Evolutionary conservation across 2,113 vertebrate genomes (phyloP), one percentile per base, ranked within the genome.

Genomic region (Oryzias javanicus): DNA sequence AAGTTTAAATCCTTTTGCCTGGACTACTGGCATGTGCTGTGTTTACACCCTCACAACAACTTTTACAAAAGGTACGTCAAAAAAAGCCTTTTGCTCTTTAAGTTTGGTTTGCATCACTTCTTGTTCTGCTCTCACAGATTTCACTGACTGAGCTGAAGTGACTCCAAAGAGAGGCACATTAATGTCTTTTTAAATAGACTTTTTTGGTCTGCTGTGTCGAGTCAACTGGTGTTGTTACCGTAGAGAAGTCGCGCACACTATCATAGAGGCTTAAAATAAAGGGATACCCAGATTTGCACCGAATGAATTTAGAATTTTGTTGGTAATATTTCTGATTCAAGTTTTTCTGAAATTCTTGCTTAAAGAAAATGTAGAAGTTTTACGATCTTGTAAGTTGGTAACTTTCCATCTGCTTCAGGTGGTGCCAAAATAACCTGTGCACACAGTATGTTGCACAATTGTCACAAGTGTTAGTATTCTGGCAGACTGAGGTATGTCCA

Each of bases 11-110:
- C 96, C 25, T 94, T 98, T 76, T 99, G 97, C 89, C 89, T 98
- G 91, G 97, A 98, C 93, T 98, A 98, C 80, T 98, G 96, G 96
- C 96, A 97, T 79, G 94, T 98, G 76, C 89, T 98, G 69, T 99
- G 97, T 85, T 88, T 98, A 64, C 95, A 98, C 85, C 96, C 96
- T 6, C 93, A 95, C 63, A 94, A 91, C 12, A 94, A 93, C 68
- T 93, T 95, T 88, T 97, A 96, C 76, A 97, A 92, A 89, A 98
- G 96, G 97, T 98, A 95, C 73, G 95, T 41, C 53, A 73, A 18
- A 51, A 60, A 51, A 67, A 49, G 4, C 6, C 49, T 42, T 27
- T 8, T 29, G 8, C 8, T 35, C 12, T 35, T 35, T 35, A 12
- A 12, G 25, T 61, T 58, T 47, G 49, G 7, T 17, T 49, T 44